Percentiles rank a stretch among this genome's conserved stretches.
These are phyloP conservation scores for Macquaria australasica DNA, from an alignment of 2,113 vertebrate genomes.

Conservation along the genomic window DNA sequence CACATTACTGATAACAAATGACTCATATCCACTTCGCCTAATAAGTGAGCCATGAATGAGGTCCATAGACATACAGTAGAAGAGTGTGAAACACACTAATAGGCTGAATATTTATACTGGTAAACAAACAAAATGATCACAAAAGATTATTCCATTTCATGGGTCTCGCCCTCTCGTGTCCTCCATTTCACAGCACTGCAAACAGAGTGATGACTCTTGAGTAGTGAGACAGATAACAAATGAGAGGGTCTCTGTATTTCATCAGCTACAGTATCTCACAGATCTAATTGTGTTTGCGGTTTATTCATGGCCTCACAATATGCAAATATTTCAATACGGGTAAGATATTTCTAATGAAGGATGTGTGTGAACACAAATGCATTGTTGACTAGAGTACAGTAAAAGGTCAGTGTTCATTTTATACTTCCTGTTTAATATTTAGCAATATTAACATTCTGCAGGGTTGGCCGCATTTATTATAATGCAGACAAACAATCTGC, in stretches of 20 bases:
- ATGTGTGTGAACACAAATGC: not conserved
- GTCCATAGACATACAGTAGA: not conserved
- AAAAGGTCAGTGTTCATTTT: not conserved
- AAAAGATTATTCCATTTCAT: slow-evolving; percentile 42
- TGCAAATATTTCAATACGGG: slow-evolving; percentile 7
- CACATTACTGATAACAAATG: slow-evolving; percentile 8
- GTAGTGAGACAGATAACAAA: slow-evolving; percentile 5
- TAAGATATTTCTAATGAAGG: slow-evolving; percentile 17
- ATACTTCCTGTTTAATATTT: slow-evolving; percentile 18
- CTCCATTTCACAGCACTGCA: slow-evolving; percentile 14
- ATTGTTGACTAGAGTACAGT: not conserved
- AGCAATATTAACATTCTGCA: not conserved
- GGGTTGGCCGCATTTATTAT: not conserved
- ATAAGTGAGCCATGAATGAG: slow-evolving; percentile 31
- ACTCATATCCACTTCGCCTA: not conserved
- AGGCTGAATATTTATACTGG: slow-evolving; percentile 17
- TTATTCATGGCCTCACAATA: slow-evolving; percentile 2
- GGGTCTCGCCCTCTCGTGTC: slow-evolving; percentile 17
- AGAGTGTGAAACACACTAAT: slow-evolving; percentile 19
- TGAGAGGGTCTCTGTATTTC: slow-evolving; percentile 1
- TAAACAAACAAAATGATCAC: slow-evolving; percentile 45
- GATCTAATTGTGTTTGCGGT: slow-evolving; percentile 34
- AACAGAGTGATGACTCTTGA: slow-evolving; percentile 26
- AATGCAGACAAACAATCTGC: slow-evolving; percentile 20
- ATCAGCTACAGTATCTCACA: slow-evolving; percentile 1